Conservation (phyloP, 2,888 invertebrate genomes). For the Sinhomidia bicolor region DNA sequence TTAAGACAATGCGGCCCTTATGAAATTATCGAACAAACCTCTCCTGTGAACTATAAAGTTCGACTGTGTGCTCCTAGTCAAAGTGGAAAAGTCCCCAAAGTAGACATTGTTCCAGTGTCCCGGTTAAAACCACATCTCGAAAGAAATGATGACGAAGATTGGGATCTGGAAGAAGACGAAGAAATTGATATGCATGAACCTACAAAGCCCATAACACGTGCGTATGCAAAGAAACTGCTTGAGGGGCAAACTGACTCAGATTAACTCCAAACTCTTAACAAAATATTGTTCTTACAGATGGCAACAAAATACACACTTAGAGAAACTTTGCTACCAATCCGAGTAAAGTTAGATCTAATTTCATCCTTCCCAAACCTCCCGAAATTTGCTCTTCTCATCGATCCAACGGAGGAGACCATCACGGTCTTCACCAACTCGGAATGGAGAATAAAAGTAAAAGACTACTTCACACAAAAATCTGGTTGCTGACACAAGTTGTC, state of each 20-base stretch:
- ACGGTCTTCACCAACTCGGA: too few relatives aligned
- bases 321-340: too few relatives aligned
- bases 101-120: background rate
- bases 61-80: background rate
- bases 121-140: background rate
- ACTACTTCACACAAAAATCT: too few relatives aligned
- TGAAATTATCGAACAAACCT: background rate
- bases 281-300: too few relatives aligned
- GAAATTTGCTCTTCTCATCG: too few relatives aligned
- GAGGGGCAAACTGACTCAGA: too few relatives aligned
- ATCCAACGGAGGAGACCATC: too few relatives aligned
- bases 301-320: too few relatives aligned
- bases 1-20: background rate
- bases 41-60: background rate
- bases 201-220: background rate
- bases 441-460: background rate
- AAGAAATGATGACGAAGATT: background rate
- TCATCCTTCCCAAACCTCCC: too few relatives aligned
- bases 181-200: background rate
- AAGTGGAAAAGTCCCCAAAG: background rate
- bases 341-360: too few relatives aligned
- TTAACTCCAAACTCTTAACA: too few relatives aligned
- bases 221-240: background rate
- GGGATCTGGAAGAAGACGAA: background rate
- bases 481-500: too few relatives aligned